Percentiles rank a stretch among this genome's conserved stretches.
phyloP scores from a whole-genome alignment of 1,140 invertebrate genomes.

The Diachasmimorpha longicaudata region DNA sequence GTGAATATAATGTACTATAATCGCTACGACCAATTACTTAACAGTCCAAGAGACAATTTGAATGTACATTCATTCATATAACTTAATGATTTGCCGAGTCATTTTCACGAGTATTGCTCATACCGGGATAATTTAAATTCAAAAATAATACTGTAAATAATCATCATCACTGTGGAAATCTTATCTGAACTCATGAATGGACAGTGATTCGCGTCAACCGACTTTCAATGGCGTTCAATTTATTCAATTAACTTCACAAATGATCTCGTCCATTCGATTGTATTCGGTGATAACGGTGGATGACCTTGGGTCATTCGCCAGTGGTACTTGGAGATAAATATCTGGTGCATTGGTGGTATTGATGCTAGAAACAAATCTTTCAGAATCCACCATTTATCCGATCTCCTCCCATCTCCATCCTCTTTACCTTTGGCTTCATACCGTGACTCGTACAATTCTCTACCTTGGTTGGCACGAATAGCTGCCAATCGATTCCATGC shows the following conservation, averaged over 20 bases:
- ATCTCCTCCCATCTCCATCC: not conserved
- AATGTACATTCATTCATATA: constrained; percentile 18
- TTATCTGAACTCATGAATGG: not conserved
- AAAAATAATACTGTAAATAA: not conserved
- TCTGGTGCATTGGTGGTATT: not conserved
- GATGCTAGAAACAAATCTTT: not conserved
- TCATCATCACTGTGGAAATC: not conserved
- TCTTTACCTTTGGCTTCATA: constrained; percentile 2
- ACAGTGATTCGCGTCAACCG: not conserved
- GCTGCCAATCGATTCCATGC: constrained; percentile 15
- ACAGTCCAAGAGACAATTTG: constrained; percentile 54
- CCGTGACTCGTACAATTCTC: constrained; percentile 6
- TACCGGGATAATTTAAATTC: not conserved
- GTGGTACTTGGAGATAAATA: not conserved
- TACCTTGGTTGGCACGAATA: constrained; percentile 4
- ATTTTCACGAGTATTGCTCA: not conserved
- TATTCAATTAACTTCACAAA: not conserved
- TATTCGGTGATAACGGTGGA: not conserved
- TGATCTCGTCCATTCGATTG: not conserved
- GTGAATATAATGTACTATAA: constrained; percentile 61
- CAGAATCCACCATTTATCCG: not conserved
- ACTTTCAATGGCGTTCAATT: not conserved
- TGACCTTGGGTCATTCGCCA: not conserved
- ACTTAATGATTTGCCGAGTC: not conserved
- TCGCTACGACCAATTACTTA: constrained; percentile 61